These are phyloP conservation scores for Galaxias olidus DNA, from an alignment of 2,797 vertebrate species.

Conservation along the genomic window DNA sequence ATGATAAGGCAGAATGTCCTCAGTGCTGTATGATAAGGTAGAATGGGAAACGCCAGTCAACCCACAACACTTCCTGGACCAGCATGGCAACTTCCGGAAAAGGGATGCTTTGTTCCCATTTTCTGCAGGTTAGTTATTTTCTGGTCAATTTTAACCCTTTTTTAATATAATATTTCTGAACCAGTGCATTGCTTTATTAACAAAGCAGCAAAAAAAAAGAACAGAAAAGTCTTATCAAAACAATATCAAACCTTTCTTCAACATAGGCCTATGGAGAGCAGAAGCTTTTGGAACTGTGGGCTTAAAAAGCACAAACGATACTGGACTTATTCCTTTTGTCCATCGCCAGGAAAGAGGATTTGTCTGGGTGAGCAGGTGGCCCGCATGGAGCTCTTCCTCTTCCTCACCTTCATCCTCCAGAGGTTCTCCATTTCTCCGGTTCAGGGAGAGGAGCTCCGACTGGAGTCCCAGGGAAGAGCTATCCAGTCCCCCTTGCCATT, in stretches of 20 bases:
- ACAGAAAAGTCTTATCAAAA: neutral
- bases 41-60: slow-evolving; percentile 76
- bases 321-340: neutral
- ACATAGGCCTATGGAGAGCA: no score
- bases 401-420: slow-evolving; percentile 52
- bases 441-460: slow-evolving; percentile 35
- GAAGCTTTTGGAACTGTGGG: no score
- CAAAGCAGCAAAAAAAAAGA: neutral
- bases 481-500: slow-evolving; percentile 34
- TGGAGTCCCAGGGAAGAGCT: slow-evolving; percentile 30
- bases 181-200: no score
- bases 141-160: neutral
- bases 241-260: no score
- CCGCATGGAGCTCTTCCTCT: slow-evolving; percentile 53
- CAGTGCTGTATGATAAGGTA: slow-evolving; percentile 64
- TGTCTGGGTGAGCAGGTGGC: slow-evolving; percentile 51
- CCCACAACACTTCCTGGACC: slow-evolving; percentile 74
- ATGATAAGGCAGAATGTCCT: no score
- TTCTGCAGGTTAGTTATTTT: slow-evolving; percentile 64
- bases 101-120: slow-evolving; percentile 72
- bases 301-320: neutral
- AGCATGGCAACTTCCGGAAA: slow-evolving; percentile 68
- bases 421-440: slow-evolving; percentile 40
- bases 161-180: neutral
- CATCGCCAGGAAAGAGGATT: slow-evolving; percentile 37